Percentiles rank a stretch among this genome's conserved stretches.
These are phyloP conservation scores for Upupa epops DNA, from an alignment of 2,113 vertebrate species.

Conservation along the genomic window DNA sequence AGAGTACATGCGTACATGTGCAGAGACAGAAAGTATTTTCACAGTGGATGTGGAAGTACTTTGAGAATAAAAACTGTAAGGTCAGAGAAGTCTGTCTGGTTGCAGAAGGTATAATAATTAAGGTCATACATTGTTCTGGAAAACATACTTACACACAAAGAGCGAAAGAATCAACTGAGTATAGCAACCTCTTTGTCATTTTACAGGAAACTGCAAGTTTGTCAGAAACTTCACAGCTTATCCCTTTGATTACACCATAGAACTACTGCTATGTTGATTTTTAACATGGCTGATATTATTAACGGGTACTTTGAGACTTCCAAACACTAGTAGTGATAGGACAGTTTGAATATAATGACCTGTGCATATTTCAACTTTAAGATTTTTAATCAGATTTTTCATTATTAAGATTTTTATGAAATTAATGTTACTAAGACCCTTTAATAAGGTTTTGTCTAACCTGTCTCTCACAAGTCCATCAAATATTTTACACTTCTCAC, in stretches of 20 bases:
- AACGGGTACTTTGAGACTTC: neutral
- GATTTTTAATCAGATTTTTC: neutral
- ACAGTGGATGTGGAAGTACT: neutral
- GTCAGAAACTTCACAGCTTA: neutral
- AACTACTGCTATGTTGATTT: neutral
- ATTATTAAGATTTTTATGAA: too few relatives aligned
- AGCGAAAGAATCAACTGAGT: neutral
- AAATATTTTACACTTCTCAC: neutral
- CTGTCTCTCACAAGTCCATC: neutral
- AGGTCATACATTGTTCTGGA: neutral
- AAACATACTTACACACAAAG: neutral
- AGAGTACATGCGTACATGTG: neutral
- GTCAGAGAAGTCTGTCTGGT: neutral
- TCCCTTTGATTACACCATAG: neutral
- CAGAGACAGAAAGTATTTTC: conserved; percentile 2
- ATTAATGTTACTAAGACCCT: neutral
- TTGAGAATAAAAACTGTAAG: neutral
- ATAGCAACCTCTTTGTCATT: neutral
- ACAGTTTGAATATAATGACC: neutral
- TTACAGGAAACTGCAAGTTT: neutral
- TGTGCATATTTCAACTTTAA: neutral
- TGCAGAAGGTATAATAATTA: conserved; percentile 19
- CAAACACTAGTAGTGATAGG: neutral
- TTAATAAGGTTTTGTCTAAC: neutral
- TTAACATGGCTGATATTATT: neutral